Conservation (phyloP, 2,888 invertebrate species). For the Apocheima hispidaria region DNA sequence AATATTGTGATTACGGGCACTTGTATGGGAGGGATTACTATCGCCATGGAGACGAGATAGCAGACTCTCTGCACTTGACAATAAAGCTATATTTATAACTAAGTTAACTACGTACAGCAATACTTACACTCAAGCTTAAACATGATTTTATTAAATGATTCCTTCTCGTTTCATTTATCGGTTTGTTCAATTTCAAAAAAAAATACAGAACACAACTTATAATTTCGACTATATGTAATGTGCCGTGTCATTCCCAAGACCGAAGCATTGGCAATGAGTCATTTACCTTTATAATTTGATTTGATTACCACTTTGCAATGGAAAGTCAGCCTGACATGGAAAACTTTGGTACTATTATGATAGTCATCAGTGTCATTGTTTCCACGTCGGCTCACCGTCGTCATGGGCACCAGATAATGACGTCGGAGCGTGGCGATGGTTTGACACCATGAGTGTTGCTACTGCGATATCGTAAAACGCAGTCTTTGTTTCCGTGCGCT, state of each 20-base stretch:
- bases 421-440: conserved; percentile 14
- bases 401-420: conserved; percentile 57
- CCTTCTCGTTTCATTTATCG: too few relatives aligned
- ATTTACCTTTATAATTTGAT: too few relatives aligned
- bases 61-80: not conserved
- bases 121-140: too few relatives aligned
- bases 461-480: conserved; percentile 37
- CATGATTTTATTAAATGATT: not conserved
- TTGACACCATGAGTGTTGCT: conserved; percentile 26
- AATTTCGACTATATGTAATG: too few relatives aligned
- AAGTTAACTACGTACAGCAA: too few relatives aligned
- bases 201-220: too few relatives aligned
- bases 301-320: too few relatives aligned
- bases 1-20: conserved; percentile 35
- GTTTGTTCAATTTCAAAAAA: too few relatives aligned
- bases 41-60: conserved; percentile 59
- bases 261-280: too few relatives aligned
- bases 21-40: conserved; percentile 48
- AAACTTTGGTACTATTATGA: conserved; percentile 9
- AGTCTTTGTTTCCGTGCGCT: conserved; percentile 40
- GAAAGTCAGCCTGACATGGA: too few relatives aligned
- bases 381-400: conserved; percentile 53
- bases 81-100: not conserved
- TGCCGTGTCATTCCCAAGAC: too few relatives aligned
- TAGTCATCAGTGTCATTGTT: conserved; percentile 33